Conservation (phyloP, 2,888 invertebrate genomes). For the Tethea ocularis region DNA sequence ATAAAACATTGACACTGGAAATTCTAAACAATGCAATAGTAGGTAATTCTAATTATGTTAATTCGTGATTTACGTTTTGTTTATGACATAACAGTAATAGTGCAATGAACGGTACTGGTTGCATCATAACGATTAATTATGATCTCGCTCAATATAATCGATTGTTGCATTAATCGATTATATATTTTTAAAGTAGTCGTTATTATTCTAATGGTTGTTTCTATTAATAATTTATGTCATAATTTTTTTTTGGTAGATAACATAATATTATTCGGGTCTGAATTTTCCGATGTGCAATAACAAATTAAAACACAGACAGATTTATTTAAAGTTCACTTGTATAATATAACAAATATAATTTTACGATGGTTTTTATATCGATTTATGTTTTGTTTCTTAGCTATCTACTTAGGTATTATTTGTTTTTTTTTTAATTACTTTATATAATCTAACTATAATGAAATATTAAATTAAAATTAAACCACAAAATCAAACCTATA, state of each 20-base stretch:
- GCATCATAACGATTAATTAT: constrained; percentile 35
- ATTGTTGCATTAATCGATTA: constrained; percentile 39
- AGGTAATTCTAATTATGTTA: constrained; percentile 34
- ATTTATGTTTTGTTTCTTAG: too few relatives aligned
- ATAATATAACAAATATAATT: too few relatives aligned
- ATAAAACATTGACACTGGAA: not conserved
- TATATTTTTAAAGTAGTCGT: constrained; percentile 16
- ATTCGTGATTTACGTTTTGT: constrained; percentile 33
- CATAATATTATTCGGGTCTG: not conserved
- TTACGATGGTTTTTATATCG: too few relatives aligned
- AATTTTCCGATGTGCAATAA: not conserved
- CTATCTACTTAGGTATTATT: too few relatives aligned
- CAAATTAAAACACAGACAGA: not conserved
- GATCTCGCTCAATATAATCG: constrained; percentile 43
- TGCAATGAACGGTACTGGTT: constrained; percentile 39
- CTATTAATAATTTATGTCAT: not conserved
- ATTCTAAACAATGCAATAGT: not conserved
- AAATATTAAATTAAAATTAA: too few relatives aligned
- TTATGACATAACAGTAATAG: constrained; percentile 29
- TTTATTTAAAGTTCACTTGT: too few relatives aligned
- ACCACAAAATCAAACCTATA: too few relatives aligned
- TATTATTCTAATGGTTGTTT: not conserved
- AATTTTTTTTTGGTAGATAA: not conserved
- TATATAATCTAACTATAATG: too few relatives aligned
- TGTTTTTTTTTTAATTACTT: too few relatives aligned